Base-by-base conservation (phyloP, 2,797 vertebrate genomes). In the Aselliscus stoliczkanus region DNA sequence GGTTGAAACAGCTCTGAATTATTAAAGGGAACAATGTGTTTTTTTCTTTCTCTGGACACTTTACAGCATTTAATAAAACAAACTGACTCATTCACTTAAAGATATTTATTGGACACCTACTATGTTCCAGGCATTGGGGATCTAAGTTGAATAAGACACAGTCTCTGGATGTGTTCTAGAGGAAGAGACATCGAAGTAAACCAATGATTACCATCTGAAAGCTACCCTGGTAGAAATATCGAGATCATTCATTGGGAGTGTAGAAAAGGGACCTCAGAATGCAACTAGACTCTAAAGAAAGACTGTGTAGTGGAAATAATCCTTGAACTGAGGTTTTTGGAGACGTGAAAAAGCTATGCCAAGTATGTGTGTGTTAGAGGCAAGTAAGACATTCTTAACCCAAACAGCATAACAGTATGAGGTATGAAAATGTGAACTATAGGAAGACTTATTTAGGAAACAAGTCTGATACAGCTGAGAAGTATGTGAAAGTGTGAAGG, bases 1-100 rank as follows among this genome's bases (percentile, higher is more conserved):
- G 44, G 29, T 69, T 73, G 75, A 88, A 94, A 92, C 5, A 27
- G 12, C 42, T 90, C 69, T 96, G 58, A 97, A 97, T 97, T 93
- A 96, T 95, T 97, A 92, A 97, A 96, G 56, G 64, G 82, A 94
- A 96, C 77, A 83, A 67, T 25, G 42, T 96, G 77, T 85, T 95
- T 94, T 90, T 60, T 90, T 60, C 69, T 86, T 88, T 90, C 54
- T 67, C 76, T 94, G 82, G 95, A 90, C 37, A 88, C 72, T 96
- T 96, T 70, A 85, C 47, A 88, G 31, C 77, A 86, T 85, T 88
- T 90, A 88, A 95, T 88, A 95, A 93, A 95, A 84, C 50, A 83
- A 90, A 56, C 34, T 67, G 76, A 91, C 37, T 95, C 81, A 67
- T 88, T 95, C 88, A 95, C 77, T 93, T 91, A 79, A 93, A 90